phyloP scores from a whole-genome alignment of 35 echinoderm and acorn worm species.

The Acanthaster planci region DNA sequence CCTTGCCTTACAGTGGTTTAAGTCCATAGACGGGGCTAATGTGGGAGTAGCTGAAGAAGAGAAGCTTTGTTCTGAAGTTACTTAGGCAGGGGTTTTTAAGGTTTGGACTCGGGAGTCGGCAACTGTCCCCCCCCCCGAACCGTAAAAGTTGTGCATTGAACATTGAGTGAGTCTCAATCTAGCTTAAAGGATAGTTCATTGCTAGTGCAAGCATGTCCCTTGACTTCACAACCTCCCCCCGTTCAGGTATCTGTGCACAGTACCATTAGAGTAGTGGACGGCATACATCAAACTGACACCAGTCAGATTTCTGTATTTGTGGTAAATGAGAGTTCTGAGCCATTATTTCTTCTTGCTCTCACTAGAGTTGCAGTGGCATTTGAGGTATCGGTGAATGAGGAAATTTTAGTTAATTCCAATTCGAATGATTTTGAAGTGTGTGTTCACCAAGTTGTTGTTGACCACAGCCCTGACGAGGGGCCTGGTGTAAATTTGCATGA shows the following conservation, averaged over 20 bases:
- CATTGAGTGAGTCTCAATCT: not conserved
- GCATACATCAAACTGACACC: not conserved
- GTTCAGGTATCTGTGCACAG: too few species aligned
- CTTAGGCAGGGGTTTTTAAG: not conserved
- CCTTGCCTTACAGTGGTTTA: not conserved
- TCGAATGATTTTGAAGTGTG: not conserved
- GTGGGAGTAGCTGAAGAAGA: not conserved
- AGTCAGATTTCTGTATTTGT: not conserved
- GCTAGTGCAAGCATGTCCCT: not conserved
- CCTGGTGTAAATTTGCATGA: slow-evolving; percentile 9
- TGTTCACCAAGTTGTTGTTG: not conserved
- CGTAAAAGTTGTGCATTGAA: not conserved
- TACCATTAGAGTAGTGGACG: not conserved
- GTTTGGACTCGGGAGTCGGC: not conserved
- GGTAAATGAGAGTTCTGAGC: not conserved
- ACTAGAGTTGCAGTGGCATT: slow-evolving; percentile 6
- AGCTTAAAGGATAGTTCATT: not conserved
- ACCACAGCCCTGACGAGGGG: not conserved
- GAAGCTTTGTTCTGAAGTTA: not conserved
- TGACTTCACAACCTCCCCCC: too few species aligned
- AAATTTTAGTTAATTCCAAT: not conserved
- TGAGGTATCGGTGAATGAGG: not conserved
- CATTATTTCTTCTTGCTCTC: not conserved
- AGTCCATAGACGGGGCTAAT: too few species aligned
- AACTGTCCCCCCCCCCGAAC: not conserved